A percentile compares a stretch with the other conserved stretches of the same genome.
These are phyloP conservation scores for Sarcophaga caerulescens DNA, from an alignment of 2,888 invertebrate genomes.

Conservation along the genomic window DNA sequence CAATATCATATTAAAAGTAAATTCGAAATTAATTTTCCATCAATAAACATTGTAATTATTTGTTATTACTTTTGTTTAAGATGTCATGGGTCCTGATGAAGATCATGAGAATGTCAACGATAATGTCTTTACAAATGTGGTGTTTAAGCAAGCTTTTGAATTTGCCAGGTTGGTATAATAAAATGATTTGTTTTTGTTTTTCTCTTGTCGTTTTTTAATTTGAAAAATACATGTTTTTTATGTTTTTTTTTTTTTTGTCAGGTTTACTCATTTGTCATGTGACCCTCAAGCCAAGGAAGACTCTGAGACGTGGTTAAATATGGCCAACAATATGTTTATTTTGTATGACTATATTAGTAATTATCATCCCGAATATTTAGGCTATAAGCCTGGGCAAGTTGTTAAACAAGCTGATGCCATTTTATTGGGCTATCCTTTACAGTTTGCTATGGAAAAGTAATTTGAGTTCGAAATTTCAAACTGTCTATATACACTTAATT, in stretches of 20 bases:
- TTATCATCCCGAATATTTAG: slow-evolving; percentile 84
- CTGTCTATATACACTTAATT: background rate
- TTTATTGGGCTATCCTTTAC: slow-evolving; percentile 83
- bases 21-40: background rate
- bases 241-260: too few relatives aligned
- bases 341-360: slow-evolving; percentile 82
- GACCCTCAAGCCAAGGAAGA: slow-evolving; percentile 48
- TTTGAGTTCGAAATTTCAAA: slow-evolving; percentile 24
- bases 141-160: slow-evolving; percentile 83
- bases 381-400: slow-evolving; percentile 81
- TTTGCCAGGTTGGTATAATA: slow-evolving; percentile 82
- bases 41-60: too few relatives aligned
- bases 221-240: background rate
- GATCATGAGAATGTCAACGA: slow-evolving; percentile 84
- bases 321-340: slow-evolving; percentile 83
- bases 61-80: slow-evolving; percentile 73
- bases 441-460: slow-evolving; percentile 83
- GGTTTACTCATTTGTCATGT: slow-evolving; percentile 60
- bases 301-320: slow-evolving; percentile 76
- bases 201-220: background rate
- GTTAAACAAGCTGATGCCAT: slow-evolving; percentile 85
- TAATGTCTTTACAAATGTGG: slow-evolving; percentile 84
- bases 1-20: slow-evolving; percentile 83
- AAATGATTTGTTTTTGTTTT: slow-evolving; percentile 7
- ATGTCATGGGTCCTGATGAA: slow-evolving; percentile 86